Conservation (phyloP, 2,888 invertebrate genomes). For the Atrina japonica region DNA sequence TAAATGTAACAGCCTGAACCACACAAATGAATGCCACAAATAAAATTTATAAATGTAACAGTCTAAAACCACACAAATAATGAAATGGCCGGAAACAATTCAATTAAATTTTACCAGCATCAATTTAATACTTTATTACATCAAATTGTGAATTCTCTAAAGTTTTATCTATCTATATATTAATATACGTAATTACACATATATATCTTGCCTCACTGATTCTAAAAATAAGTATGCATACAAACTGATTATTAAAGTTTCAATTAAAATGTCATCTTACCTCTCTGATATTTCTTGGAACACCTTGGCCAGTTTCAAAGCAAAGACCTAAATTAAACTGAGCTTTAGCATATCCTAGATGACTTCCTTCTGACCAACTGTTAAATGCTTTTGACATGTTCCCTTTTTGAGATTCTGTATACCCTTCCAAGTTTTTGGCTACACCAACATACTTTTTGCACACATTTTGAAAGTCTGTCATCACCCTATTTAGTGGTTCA, state of each 20-base stretch:
- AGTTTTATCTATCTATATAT: not conserved
- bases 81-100: too few relatives aligned
- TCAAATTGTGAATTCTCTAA: too few relatives aligned
- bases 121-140: too few relatives aligned
- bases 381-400: slow-evolving; percentile 61
- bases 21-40: too few relatives aligned
- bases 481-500: slow-evolving; percentile 57
- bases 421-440: slow-evolving; percentile 65
- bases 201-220: not conserved
- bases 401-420: slow-evolving; percentile 54
- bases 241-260: too few relatives aligned
- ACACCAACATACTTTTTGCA: slow-evolving; percentile 64
- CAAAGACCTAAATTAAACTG: slow-evolving; percentile 87
- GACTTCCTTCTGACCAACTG: slow-evolving; percentile 71
- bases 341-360: slow-evolving; percentile 81
- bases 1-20: too few relatives aligned
- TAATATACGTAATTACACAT: not conserved
- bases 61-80: slow-evolving; percentile 84
- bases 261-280: slow-evolving; percentile 53
- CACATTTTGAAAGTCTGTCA: slow-evolving; percentile 64
- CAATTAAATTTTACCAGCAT: too few relatives aligned
- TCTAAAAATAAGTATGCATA: too few relatives aligned
- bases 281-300: slow-evolving; percentile 83
- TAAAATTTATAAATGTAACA: too few relatives aligned
- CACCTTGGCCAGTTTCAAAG: slow-evolving; percentile 86